Percentiles rank a stretch among this genome's conserved stretches.
phyloP scores from a whole-genome alignment of 2,797 vertebrate genomes.

The Phrynocephalus vlangalii region DNA sequence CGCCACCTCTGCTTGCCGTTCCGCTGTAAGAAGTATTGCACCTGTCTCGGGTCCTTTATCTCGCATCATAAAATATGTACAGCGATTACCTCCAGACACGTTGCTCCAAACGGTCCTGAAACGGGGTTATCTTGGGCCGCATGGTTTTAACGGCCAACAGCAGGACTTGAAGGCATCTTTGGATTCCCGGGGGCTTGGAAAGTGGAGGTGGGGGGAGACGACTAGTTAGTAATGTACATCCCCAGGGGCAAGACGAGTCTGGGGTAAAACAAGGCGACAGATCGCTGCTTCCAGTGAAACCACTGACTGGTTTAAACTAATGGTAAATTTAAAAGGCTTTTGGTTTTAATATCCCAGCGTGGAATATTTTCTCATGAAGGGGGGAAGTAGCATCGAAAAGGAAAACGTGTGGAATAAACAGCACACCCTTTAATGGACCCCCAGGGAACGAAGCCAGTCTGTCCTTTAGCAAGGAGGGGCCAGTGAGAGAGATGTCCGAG shows the following conservation, averaged over 20 bases:
- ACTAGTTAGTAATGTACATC: constrained; percentile 41
- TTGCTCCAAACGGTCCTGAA: not conserved
- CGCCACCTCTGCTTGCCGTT: not conserved
- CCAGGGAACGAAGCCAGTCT: not conserved
- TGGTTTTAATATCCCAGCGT: not conserved
- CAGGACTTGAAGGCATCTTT: not conserved
- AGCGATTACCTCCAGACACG: not conserved
- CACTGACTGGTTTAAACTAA: not conserved
- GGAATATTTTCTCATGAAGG: not conserved
- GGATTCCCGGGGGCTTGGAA: constrained; percentile 32
- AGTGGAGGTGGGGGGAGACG: constrained; percentile 24
- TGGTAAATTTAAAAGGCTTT: not conserved
- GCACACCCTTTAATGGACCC: not conserved
- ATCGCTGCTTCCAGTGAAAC: constrained; percentile 58
- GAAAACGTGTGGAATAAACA: not conserved
- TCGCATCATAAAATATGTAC: constrained; percentile 5
- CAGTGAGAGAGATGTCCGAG: not conserved
- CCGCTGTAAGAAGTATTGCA: not conserved
- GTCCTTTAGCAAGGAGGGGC: not conserved
- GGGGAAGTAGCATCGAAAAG: not conserved
- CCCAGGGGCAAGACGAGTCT: constrained; percentile 46
- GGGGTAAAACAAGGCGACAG: constrained; percentile 55
- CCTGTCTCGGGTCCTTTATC: constrained; percentile 8
- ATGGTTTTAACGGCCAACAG: constrained; percentile 29
- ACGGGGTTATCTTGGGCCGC: constrained; percentile 65